Evolutionary conservation across 2,797 vertebrate genomes (phyloP).

Genomic region (Gymnoscopelus braueri): DNA sequence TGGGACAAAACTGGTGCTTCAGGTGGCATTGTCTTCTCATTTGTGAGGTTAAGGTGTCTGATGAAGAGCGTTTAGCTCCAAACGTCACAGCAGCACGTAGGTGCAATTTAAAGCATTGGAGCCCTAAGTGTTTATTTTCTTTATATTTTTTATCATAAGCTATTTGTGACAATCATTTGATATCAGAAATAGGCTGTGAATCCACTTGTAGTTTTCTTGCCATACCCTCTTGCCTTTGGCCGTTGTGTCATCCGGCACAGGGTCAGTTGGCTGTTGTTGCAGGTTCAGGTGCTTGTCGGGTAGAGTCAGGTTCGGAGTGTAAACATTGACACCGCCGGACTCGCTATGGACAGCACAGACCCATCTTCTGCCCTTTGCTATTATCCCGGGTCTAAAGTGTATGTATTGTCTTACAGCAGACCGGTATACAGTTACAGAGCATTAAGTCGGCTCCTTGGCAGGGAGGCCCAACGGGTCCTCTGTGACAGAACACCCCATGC

Average conservation of each 20-base stretch:
- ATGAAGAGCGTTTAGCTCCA: too few relatives aligned
- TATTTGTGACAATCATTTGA: too few relatives aligned
- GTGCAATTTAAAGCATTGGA: too few relatives aligned
- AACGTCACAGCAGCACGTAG: too few relatives aligned
- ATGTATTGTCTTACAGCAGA: constrained; percentile 41
- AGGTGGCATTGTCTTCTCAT: too few relatives aligned
- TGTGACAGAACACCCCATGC: constrained; percentile 67
- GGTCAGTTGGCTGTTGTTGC: not conserved
- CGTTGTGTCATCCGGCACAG: too few relatives aligned
- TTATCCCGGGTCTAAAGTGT: constrained; percentile 25
- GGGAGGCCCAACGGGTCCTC: constrained; percentile 66
- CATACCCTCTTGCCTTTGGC: not conserved
- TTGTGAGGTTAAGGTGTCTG: too few relatives aligned
- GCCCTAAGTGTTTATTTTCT: too few relatives aligned
- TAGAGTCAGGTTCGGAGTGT: constrained; percentile 34
- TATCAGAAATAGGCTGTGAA: too few relatives aligned
- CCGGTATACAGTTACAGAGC: constrained; percentile 65
- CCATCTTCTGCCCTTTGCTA: constrained; percentile 22
- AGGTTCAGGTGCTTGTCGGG: constrained; percentile 31
- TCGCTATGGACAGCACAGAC: not conserved
- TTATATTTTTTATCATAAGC: too few relatives aligned
- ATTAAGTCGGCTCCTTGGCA: constrained; percentile 75
- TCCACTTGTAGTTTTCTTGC: too few relatives aligned
- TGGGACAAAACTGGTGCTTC: not conserved
- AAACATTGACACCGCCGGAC: not conserved